Conservation (phyloP, 2,113 vertebrate species). For the Calidris pygmaea region DNA sequence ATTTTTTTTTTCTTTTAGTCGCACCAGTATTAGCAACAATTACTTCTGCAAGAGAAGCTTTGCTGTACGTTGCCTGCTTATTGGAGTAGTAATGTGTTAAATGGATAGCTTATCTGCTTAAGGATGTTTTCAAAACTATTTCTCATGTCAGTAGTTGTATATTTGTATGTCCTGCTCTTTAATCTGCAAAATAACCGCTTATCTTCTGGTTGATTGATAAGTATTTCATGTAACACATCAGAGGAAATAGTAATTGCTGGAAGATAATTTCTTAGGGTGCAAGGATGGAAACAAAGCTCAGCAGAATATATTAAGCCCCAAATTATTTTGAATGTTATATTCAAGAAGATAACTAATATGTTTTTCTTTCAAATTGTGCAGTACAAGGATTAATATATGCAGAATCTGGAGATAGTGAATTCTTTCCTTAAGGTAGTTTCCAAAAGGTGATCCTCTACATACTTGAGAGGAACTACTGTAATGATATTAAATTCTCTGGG, state of each 20-base stretch:
- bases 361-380: background rate
- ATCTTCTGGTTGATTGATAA: background rate
- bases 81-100: background rate
- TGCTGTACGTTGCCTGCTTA: background rate
- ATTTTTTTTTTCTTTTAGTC: background rate
- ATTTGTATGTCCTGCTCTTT: background rate
- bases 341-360: background rate
- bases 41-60: background rate
- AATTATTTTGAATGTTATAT: background rate
- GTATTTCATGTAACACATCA: background rate
- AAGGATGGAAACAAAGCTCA: background rate
- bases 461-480: too few species aligned
- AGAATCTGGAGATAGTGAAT: background rate
- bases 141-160: background rate
- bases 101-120: background rate
- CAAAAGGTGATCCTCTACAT: too few species aligned
- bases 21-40: background rate
- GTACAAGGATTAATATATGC: background rate
- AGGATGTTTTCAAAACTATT: background rate
- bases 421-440: too few species aligned
- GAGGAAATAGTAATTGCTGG: background rate
- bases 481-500: too few species aligned
- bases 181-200: background rate
- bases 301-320: background rate
- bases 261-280: background rate